A percentile compares a stretch with the other conserved stretches of the same genome.
phyloP scores from a whole-genome alignment of 2,888 invertebrate genomes.

The Idaea aversata region DNA sequence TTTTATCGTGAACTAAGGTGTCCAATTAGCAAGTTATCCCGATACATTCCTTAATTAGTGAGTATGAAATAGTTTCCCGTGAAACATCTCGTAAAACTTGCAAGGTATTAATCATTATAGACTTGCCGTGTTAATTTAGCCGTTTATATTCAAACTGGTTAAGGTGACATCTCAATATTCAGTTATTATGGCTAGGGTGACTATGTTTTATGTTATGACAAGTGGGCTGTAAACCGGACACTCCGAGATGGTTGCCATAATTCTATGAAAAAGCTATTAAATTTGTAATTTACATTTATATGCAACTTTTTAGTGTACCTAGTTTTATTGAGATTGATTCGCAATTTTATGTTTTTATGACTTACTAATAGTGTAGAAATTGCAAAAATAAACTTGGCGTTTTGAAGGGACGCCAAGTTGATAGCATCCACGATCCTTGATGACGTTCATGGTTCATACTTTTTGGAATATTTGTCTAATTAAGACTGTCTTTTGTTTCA shows the following conservation, averaged over 20 bases:
- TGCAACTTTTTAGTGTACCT: slow-evolving; percentile 16
- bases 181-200: slow-evolving; percentile 39
- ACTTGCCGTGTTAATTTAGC: slow-evolving; percentile 57
- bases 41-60: slow-evolving; percentile 45
- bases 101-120: slow-evolving; percentile 56
- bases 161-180: slow-evolving; percentile 70
- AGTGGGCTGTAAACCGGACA: slow-evolving; percentile 29
- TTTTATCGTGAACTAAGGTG: too few species aligned
- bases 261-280: slow-evolving; percentile 22
- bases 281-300: slow-evolving; percentile 23
- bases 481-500: slow-evolving; percentile 42
- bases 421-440: too few species aligned
- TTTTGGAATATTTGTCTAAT: slow-evolving; percentile 5
- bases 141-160: slow-evolving; percentile 65
- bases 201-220: slow-evolving; percentile 14
- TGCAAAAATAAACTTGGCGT: too few species aligned
- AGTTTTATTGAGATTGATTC: slow-evolving; percentile 4
- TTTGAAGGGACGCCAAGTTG: too few species aligned
- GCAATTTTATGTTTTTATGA: not conserved
- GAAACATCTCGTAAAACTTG: slow-evolving; percentile 57
- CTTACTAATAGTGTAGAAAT: too few species aligned
- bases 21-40: slow-evolving; percentile 22
- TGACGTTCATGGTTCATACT: slow-evolving; percentile 2
- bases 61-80: slow-evolving; percentile 42
- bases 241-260: slow-evolving; percentile 7